phyloP scores from a whole-genome alignment of 1,140 invertebrate species.

The Phthorimaea operculella region DNA sequence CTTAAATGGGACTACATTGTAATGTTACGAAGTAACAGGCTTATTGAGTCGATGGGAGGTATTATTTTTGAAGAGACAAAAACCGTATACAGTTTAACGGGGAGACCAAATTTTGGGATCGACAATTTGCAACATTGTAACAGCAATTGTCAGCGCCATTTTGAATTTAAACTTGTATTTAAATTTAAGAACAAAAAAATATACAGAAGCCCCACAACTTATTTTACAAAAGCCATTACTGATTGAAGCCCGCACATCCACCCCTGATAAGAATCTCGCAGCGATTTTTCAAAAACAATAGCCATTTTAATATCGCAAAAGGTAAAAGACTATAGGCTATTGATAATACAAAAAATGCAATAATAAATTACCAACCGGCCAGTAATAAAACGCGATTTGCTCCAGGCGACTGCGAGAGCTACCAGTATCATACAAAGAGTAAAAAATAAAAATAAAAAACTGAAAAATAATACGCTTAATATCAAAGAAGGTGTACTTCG shows the following conservation, averaged over 20 bases:
- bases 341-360: conserved; percentile 67
- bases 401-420: conserved; percentile 56
- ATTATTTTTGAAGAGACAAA: too few species aligned
- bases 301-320: conserved; percentile 63
- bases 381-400: conserved; percentile 64
- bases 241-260: conserved; percentile 21
- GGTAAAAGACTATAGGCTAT: conserved; percentile 52
- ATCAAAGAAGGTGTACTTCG: conserved; percentile 62
- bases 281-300: conserved; percentile 66
- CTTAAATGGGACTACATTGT: too few species aligned
- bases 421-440: conserved; percentile 48
- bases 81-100: too few species aligned
- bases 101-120: conserved; percentile 5
- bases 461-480: conserved; percentile 61
- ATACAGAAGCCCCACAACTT: conserved; percentile 8
- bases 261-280: conserved; percentile 43
- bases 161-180: background rate
- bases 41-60: too few species aligned
- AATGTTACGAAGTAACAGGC: too few species aligned
- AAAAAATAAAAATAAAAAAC: conserved; percentile 37
- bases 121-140: conserved; percentile 9
- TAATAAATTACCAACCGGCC: conserved; percentile 61
- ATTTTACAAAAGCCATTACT: conserved; percentile 14
- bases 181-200: background rate
- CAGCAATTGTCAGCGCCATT: background rate